Percentiles rank a stretch among this genome's conserved stretches.
Evolutionary conservation across 2,113 vertebrate species (phyloP).

Genomic region (Prinia subflava): DNA sequence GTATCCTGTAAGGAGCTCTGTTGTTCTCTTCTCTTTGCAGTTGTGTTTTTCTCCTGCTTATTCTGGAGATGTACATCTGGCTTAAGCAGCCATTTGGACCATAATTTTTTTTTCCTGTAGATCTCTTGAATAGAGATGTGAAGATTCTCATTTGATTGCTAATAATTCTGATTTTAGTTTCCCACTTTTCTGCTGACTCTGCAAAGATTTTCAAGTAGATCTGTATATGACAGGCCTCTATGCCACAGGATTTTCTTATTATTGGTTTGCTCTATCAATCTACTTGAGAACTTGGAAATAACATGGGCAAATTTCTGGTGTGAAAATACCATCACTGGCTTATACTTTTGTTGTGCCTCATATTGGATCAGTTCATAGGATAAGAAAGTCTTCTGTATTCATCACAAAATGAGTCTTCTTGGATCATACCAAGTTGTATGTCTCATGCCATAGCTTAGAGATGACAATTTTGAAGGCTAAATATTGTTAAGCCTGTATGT

Average conservation of each 20-base stretch:
- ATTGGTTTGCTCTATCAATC: neutral
- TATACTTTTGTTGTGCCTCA: neutral
- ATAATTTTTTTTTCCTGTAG: neutral
- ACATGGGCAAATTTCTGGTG: neutral
- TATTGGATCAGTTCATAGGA: neutral
- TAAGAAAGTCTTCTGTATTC: neutral
- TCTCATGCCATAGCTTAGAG: neutral
- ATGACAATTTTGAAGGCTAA: neutral
- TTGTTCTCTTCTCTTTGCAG: neutral
- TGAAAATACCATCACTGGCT: neutral
- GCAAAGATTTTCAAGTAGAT: neutral
- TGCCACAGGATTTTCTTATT: neutral
- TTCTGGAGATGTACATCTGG: neutral
- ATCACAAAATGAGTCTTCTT: neutral
- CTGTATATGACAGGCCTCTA: neutral
- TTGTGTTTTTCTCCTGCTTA: neutral
- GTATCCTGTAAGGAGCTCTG: neutral
- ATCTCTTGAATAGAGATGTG: neutral
- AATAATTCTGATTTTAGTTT: neutral
- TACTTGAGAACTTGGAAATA: neutral
- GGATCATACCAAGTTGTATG: neutral
- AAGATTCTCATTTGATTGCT: neutral
- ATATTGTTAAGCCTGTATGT: neutral
- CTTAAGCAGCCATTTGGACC: neutral
- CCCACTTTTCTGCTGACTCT: neutral